Percentiles rank a stretch among this genome's conserved stretches.
phyloP scores from a whole-genome alignment of 2,888 invertebrate species.

The Xanthostigma xanthostigma region DNA sequence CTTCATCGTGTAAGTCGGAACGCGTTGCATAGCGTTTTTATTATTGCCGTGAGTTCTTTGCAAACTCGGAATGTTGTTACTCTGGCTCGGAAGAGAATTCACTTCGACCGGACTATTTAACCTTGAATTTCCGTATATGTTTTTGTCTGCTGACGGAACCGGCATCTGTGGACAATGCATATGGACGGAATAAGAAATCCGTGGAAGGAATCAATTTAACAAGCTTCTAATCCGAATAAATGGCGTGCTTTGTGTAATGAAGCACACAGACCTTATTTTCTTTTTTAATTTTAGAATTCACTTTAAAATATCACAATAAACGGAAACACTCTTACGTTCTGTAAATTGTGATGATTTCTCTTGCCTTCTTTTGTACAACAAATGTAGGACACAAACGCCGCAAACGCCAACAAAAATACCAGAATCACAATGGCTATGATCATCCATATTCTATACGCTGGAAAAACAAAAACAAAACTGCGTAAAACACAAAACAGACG shows the following conservation, averaged over 20 bases:
- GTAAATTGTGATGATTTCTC: constrained; percentile 44
- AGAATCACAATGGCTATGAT: constrained; percentile 56
- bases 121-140: constrained; percentile 67
- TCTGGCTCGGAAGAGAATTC: constrained; percentile 52
- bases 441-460: constrained; percentile 67
- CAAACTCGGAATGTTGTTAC: constrained; percentile 30
- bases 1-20: constrained; percentile 73
- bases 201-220: too few species aligned
- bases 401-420: constrained; percentile 34
- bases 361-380: constrained; percentile 41
- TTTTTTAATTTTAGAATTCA: too few species aligned
- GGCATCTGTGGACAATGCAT: constrained; percentile 31
- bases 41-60: constrained; percentile 21
- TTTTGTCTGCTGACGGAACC: constrained; percentile 58
- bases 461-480: constrained; percentile 15
- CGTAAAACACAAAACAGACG: too few species aligned
- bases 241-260: too few species aligned
- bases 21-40: constrained; percentile 32
- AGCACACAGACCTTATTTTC: too few species aligned
- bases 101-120: constrained; percentile 69
- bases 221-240: too few species aligned
- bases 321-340: constrained; percentile 33
- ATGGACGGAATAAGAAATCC: too few species aligned
- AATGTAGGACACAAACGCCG: constrained; percentile 40
- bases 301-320: too few species aligned